Conservation (phyloP, 2,888 invertebrate species). For the Andrena marginata region DNA sequence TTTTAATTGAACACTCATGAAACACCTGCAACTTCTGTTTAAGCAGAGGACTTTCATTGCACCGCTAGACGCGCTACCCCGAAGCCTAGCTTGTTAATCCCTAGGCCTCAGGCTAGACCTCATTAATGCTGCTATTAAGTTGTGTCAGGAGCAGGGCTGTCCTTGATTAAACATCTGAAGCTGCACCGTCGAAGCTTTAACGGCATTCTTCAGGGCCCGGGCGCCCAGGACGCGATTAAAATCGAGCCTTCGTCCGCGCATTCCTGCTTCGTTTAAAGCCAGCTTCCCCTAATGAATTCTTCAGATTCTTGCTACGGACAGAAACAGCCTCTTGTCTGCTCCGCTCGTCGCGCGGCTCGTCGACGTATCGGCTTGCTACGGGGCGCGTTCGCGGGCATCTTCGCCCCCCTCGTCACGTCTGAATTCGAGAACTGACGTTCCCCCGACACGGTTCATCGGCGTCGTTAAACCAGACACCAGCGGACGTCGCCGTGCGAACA, state of each 20-base stretch:
- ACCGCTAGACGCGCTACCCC: neutral
- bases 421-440: neutral
- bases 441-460: neutral
- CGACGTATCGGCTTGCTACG: neutral
- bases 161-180: constrained; percentile 26
- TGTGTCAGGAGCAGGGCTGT: constrained; percentile 1
- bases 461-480: constrained; percentile 12
- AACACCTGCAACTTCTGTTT: no score
- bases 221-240: constrained; percentile 14
- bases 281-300: constrained; percentile 14
- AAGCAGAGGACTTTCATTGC: no score
- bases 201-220: constrained; percentile 11
- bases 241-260: neutral
- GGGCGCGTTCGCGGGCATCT: neutral
- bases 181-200: constrained; percentile 28
- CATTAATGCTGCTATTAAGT: constrained; percentile 26
- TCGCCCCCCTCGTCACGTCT: neutral
- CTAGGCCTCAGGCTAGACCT: neutral
- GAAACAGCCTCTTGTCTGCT: constrained; percentile 1
- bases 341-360: neutral
- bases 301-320: neutral
- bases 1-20: no score
- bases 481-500: constrained; percentile 43
- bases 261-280: constrained; percentile 6
- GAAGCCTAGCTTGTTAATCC: neutral